phyloP scores from a whole-genome alignment of 2,888 invertebrate species.

The Nipponacmea schrenckii region DNA sequence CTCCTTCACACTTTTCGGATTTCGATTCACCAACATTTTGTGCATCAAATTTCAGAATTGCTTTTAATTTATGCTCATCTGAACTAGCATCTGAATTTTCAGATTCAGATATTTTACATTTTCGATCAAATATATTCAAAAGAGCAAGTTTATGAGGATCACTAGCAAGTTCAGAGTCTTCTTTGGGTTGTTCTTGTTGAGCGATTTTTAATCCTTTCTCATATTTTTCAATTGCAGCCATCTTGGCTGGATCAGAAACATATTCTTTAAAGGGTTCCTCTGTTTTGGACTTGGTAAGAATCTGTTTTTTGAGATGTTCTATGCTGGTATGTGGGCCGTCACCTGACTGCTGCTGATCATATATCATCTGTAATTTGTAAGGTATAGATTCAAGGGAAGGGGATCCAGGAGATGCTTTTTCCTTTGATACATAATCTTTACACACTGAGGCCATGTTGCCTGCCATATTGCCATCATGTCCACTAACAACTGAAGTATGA shows the following conservation, averaged over 20 bases:
- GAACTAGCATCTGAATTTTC: not conserved
- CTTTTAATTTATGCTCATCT: not conserved
- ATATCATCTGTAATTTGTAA: not conserved
- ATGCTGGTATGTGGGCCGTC: not conserved
- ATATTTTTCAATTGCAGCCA: constrained; percentile 19
- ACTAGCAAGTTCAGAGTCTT: not conserved
- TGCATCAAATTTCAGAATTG: not conserved
- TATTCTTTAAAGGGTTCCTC: not conserved
- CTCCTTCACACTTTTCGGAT: too few relatives aligned
- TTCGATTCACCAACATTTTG: not conserved
- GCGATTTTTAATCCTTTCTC: not conserved
- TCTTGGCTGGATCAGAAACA: constrained; percentile 19
- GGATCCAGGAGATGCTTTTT: too few relatives aligned
- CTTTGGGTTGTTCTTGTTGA: not conserved
- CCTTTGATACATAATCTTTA: too few relatives aligned
- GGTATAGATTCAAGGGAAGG: not conserved
- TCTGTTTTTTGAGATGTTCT: not conserved
- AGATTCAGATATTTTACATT: constrained; percentile 1
- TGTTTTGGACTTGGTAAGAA: not conserved
- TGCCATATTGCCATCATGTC: not conserved
- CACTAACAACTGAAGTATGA: not conserved
- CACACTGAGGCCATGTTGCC: not conserved
- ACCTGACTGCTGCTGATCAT: not conserved
- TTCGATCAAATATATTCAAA: constrained; percentile 34
- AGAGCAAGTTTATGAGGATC: constrained; percentile 43